Conservation (phyloP, 2,888 invertebrate species). For the Tipula confusa region DNA sequence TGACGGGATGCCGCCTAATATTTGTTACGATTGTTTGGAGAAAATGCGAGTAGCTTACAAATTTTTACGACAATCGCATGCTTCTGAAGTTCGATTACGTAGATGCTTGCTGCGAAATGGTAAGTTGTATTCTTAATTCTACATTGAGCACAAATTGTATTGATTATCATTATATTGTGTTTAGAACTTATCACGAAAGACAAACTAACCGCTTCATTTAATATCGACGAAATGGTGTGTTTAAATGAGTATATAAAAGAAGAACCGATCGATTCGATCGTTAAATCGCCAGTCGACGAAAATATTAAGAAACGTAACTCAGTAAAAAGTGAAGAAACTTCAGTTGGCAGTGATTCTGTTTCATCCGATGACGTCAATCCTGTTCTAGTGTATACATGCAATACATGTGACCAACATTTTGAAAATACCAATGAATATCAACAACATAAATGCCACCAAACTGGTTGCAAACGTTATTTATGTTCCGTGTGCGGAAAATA, state of each 20-base stretch:
- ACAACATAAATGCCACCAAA: background rate
- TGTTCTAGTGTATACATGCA: background rate
- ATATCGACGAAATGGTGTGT: background rate
- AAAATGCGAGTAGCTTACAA: constrained; percentile 27
- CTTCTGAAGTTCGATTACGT: constrained; percentile 21
- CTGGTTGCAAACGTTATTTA: background rate
- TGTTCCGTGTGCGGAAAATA: background rate
- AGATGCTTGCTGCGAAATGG: constrained; percentile 20
- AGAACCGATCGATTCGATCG: background rate
- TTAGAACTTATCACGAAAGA: background rate
- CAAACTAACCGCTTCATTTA: background rate
- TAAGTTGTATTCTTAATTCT: background rate
- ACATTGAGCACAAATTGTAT: background rate
- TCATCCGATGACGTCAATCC: background rate
- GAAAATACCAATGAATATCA: constrained; percentile 28
- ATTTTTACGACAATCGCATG: constrained; percentile 30
- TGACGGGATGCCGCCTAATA: constrained; percentile 31
- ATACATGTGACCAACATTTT: background rate
- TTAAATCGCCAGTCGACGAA: background rate
- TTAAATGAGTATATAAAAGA: background rate
- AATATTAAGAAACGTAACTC: background rate
- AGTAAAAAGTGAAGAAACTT: background rate
- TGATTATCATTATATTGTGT: background rate
- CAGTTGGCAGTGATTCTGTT: background rate
- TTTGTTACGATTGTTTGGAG: constrained; percentile 32